These are phyloP conservation scores for Agonopterix heracliana DNA, from an alignment of 2,888 invertebrate species.

Conservation along the genomic window DNA sequence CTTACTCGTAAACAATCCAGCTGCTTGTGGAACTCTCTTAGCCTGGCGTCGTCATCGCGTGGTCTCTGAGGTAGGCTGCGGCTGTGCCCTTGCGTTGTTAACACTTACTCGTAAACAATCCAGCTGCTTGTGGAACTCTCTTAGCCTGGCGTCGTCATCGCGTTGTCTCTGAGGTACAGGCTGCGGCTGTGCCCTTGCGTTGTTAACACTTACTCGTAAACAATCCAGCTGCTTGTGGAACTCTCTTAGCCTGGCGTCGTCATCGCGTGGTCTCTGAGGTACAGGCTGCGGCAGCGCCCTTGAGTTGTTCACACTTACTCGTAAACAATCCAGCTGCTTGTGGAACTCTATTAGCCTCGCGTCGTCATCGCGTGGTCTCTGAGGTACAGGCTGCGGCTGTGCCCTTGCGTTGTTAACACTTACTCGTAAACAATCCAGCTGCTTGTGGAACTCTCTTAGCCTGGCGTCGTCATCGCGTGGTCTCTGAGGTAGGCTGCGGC, in stretches of 20 bases:
- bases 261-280: conserved; percentile 57
- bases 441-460: conserved; percentile 66
- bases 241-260: conserved; percentile 61
- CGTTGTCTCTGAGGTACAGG: conserved; percentile 57
- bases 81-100: conserved; percentile 39
- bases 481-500: conserved; percentile 56
- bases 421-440: conserved; percentile 68
- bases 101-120: conserved; percentile 63
- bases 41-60: conserved; percentile 61
- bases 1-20: conserved; percentile 67
- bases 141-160: conserved; percentile 61
- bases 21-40: conserved; percentile 68
- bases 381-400: conserved; percentile 58
- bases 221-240: conserved; percentile 72
- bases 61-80: conserved; percentile 59
- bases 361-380: conserved; percentile 59
- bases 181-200: conserved; percentile 47
- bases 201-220: conserved; percentile 51
- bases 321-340: conserved; percentile 68
- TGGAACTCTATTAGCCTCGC: conserved; percentile 65
- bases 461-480: conserved; percentile 62
- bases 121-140: conserved; percentile 69
- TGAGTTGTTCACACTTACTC: conserved; percentile 44
- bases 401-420: conserved; percentile 36
- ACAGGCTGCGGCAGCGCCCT: conserved; percentile 54